A percentile compares a stretch with the other conserved stretches of the same genome.
These are phyloP conservation scores for Petroica traversi DNA, from an alignment of 2,113 vertebrate genomes.

Conservation along the genomic window DNA sequence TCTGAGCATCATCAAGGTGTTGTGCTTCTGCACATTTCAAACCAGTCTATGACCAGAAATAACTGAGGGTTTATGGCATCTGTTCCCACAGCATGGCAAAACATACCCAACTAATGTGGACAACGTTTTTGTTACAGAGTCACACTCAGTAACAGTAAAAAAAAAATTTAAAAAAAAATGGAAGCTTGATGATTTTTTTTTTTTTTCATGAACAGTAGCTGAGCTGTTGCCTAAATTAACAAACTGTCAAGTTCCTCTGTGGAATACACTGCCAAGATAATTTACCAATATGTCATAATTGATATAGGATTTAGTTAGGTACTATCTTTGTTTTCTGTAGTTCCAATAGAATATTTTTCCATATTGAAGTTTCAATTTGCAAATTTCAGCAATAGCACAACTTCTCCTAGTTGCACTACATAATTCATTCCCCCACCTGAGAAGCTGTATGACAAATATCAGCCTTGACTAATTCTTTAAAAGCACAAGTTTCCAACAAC, in stretches of 20 bases:
- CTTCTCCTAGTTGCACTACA: background rate
- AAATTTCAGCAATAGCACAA: background rate
- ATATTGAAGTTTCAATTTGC: background rate
- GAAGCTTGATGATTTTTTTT: background rate
- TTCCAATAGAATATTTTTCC: background rate
- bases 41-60: background rate
- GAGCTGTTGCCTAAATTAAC: background rate
- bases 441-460: background rate
- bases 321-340: background rate
- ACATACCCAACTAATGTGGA: background rate
- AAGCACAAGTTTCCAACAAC: background rate
- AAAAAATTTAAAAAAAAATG: background rate
- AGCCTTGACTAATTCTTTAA: background rate
- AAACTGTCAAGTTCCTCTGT: background rate
- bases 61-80: background rate
- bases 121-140: background rate
- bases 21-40: background rate
- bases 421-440: fast-evolving
- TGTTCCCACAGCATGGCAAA: background rate
- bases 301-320: fast-evolving
- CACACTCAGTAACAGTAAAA: background rate
- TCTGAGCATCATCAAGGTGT: background rate
- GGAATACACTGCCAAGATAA: background rate
- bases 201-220: background rate
- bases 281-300: background rate